Evolutionary conservation across 2,888 invertebrate genomes (phyloP), one percentile per base, ranked within the genome.

Genomic region (Patella pellucida): DNA sequence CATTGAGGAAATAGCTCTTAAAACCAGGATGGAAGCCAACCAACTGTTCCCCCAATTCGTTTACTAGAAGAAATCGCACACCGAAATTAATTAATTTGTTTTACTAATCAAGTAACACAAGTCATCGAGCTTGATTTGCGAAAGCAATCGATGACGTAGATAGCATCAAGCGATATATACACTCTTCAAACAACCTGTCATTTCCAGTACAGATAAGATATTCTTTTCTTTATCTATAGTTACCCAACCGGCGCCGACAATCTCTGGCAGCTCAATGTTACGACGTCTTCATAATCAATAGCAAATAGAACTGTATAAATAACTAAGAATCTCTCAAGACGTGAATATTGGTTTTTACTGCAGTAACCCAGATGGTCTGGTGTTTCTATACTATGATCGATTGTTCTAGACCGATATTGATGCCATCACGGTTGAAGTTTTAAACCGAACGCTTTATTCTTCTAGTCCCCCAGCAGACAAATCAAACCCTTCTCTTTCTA

Each of bases 21-120:
- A 41, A 41, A 41, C 41, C 41, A 41, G 41, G 62, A 62, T 62
- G 23, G 23, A 62, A 62, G 62, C 23, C 62, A 62, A 23, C 62
- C 62, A 62, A 62, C 19, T 23, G 11, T 62, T 62, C 62, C 19
- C 11, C 62, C 19, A 15, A 23, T 62, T 23, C 62, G 23, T 62
- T 62, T 62, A 62, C 62, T 62, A 62, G 23, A 62, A 62, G 62
- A 62, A 62, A 62, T 62, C 62, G 23, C 19, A 62, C 62, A 62
- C 41, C 62, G 62, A 62, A 62, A 62, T 62, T 23, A 62, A 62
- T 62, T 62, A 62, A 62, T 62, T 62, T 23, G 23, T 62, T 62
- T 62, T 62, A 23, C 62, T 23, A 62, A 62, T 62, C 62, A 62
- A 62, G 41, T 41, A 41, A 41, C 41, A 41, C 41, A 41, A 41